Base-by-base conservation (phyloP, 1,140 invertebrate genomes). In the Sycophila sp. region DNA sequence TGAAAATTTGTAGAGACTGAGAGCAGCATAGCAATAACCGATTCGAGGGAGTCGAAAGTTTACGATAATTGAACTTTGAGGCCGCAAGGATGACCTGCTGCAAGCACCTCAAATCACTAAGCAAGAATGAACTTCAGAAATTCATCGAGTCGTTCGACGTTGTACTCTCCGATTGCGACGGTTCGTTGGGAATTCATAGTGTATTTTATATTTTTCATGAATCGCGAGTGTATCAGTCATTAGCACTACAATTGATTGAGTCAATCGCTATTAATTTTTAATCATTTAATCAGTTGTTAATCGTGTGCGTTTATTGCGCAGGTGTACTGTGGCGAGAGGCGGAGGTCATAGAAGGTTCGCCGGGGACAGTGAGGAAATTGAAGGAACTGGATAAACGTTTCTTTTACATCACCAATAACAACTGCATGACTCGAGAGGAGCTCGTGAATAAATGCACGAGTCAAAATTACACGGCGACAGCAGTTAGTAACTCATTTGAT, bases 401-500 rank as follows among this genome's bases (percentile, higher is more conserved):
- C 65, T 96, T 94, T 81, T 97, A 93, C 82, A 91, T 98, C 0
- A 98, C 96, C 5, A 99, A 99, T 81, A 99, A 98, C 83, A 96
- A 95, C 28, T 95, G 94, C 4, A 96, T 94, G 86, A 93, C 93
- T 0, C 88, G 94, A 64, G 86, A 90, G 51, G 91, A 96, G 74
- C 93, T 96, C 80, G 86, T 92, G 4, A 78, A 87, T 11, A 98
- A 98, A 85, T 94, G 92, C 55, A 86, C 89, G 58, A 86, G 89
- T 26, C 78, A 97, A 62, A 93, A 93, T n/a, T 97, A 94, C 81
- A 83, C 90, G 69, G 90, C 91, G 4, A 84, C 83, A 22, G 83
- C 5, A 47, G 67, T 69, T 55, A 63, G n/a, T n/a, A n/a, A n/a
- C n/a, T n/a, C n/a, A n/a, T n/a, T n/a, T n/a, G n/a, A n/a, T n/a